Evolutionary conservation across 2,113 vertebrate genomes (phyloP).

Genomic region (Tragelaphus imberbis): DNA sequence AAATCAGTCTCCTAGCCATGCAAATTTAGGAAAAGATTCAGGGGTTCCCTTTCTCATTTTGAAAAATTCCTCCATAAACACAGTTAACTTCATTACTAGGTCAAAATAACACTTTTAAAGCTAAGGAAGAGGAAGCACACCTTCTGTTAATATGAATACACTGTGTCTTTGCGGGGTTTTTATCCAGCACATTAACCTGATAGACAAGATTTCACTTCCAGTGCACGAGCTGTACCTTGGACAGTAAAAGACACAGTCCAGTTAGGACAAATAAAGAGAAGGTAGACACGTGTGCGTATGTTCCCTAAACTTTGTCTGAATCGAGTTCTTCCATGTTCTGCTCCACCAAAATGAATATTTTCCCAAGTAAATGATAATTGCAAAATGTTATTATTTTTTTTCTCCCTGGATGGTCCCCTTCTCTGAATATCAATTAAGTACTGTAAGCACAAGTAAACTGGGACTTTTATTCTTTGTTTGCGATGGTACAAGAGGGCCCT

Average conservation of each 20-base stretch:
- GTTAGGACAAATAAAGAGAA: neutral
- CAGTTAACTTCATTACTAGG: neutral
- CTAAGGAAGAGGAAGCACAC: neutral
- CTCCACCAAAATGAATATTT: conserved; percentile 60
- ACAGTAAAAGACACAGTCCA: neutral
- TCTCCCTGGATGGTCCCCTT: conserved; percentile 3
- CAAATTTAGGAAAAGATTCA: neutral
- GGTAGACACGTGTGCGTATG: neutral
- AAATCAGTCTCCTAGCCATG: neutral
- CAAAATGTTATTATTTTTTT: conserved; percentile 49
- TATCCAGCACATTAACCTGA: neutral
- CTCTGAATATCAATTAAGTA: conserved; percentile 53
- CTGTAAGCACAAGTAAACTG: conserved; percentile 55
- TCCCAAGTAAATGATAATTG: conserved; percentile 53
- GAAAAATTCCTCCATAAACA: neutral
- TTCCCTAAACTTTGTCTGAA: neutral
- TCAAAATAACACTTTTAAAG: neutral
- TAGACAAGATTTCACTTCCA: neutral
- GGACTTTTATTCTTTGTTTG: conserved; percentile 71
- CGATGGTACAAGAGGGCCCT: conserved; percentile 60
- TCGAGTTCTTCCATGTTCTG: neutral
- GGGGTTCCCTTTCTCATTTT: neutral
- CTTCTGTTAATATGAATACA: neutral
- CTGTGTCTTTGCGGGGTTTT: neutral
- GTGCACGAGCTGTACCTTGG: rapidly evolving